These are phyloP conservation scores for Myotis davidii DNA, from an alignment of 2,113 vertebrate species.

Conservation along the genomic window DNA sequence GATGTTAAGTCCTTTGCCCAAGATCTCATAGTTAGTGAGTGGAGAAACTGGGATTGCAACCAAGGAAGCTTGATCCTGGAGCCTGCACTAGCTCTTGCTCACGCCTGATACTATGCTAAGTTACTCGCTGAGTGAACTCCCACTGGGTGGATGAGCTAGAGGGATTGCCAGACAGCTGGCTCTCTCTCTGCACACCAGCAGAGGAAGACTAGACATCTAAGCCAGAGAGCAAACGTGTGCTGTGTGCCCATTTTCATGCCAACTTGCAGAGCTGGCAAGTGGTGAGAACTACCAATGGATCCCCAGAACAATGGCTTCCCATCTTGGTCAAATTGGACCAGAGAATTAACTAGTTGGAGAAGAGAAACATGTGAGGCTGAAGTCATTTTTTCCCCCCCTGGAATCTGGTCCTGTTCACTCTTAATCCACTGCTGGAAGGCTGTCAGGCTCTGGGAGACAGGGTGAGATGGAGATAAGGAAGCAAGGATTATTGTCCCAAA, in stretches of 20 bases:
- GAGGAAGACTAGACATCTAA: background rate
- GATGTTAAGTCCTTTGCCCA: background rate
- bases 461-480: background rate
- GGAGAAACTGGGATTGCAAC: background rate
- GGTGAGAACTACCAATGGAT: background rate
- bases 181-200: background rate
- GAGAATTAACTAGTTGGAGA: background rate
- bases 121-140: slow-evolving; percentile 40
- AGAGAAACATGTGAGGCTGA: background rate
- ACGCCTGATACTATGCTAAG: slow-evolving; percentile 9
- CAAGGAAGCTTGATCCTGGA: background rate
- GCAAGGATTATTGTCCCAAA: background rate
- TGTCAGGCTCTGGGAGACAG: background rate
- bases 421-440: slow-evolving; percentile 5
- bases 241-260: background rate
- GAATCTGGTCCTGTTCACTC: background rate
- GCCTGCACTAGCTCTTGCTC: slow-evolving; percentile 1
- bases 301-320: background rate
- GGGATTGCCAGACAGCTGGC: slow-evolving; percentile 37
- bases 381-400: background rate
- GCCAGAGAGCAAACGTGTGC: background rate
- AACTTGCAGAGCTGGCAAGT: background rate
- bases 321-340: background rate
- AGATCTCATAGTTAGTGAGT: background rate
- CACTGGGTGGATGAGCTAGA: background rate